Evolutionary conservation across 2,888 invertebrate genomes (phyloP), one percentile per base, ranked within the genome.

Genomic region (Euclidia mi): DNA sequence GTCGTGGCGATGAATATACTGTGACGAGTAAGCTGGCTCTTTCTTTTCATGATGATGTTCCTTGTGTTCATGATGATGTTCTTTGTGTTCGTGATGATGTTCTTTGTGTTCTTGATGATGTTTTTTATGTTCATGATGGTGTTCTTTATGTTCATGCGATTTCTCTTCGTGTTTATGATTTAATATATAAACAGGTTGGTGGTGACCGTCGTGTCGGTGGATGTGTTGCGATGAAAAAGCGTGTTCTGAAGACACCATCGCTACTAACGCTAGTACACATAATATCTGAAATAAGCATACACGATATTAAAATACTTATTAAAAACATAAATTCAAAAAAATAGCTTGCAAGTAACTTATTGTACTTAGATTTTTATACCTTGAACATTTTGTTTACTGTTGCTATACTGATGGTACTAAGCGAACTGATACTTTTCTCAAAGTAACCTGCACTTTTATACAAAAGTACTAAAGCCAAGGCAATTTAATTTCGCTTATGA

Each of bases 121-220:
- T 3, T 38, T 10, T 6, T 38, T 17, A 1, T 4, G 9, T 44
- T 34, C 34, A 10, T 35, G 7, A 9, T 35, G 14, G 4, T 11
- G 11, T 11, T 34, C 12, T 11, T 34, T 10, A 12, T 34, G 32
- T 6, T 34, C 9, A 11, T 34, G 34, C 6, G 7, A 11, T 11
- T 11, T n/a, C 7, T 65, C 83, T 56, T 50, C 56, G 69, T 84
- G 38, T 68, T 81, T 56, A 20, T 79, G 56, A 74, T 84, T 74
- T 44, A 79, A 71, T 35, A 68, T 63, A 34, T 71, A 58, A 2
- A 71, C 68, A 41, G 59, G 60, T 18, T 63, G 55, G 4, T 38
- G 20, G 10, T 31, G 25, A 9, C 14, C 20, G 11, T 43, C 40
- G 10, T 56, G 18, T 1, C 41, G 42, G 3, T 49, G 32, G 6